Conservation (phyloP, 2,113 vertebrate species). For the Crotalus viridis region DNA sequence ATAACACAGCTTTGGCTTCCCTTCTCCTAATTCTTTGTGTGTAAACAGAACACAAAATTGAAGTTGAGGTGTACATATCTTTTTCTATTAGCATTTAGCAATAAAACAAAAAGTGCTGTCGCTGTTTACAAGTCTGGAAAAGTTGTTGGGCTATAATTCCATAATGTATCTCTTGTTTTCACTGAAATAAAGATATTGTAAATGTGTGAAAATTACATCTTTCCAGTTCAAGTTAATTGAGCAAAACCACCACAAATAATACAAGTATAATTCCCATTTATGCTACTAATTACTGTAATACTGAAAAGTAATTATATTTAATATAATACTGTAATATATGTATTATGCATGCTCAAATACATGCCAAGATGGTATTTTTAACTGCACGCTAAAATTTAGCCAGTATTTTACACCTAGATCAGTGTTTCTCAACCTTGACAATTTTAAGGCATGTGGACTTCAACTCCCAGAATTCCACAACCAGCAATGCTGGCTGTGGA, state of each 20-base stretch:
- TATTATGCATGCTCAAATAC: background rate
- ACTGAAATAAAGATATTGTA: background rate
- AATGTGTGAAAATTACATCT: background rate
- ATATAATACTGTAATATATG: background rate
- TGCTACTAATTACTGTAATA: background rate
- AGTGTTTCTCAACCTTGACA: no score
- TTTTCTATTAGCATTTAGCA: background rate
- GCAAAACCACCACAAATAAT: background rate
- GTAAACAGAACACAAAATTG: background rate
- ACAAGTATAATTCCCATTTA: constrained; percentile 1
- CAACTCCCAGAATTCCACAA: no score
- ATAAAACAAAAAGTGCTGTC: background rate
- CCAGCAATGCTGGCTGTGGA: no score
- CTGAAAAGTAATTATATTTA: background rate
- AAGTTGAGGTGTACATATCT: background rate
- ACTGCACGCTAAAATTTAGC: background rate
- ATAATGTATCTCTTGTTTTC: background rate
- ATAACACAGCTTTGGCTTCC: background rate
- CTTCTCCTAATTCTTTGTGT: background rate
- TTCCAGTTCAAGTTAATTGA: background rate
- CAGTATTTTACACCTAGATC: background rate
- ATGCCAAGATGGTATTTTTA: background rate
- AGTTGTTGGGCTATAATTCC: background rate
- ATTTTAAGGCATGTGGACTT: no score
- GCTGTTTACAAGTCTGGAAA: background rate